Conservation (phyloP, 2,113 vertebrate species). For the Oxygymnocypris stewartii region DNA sequence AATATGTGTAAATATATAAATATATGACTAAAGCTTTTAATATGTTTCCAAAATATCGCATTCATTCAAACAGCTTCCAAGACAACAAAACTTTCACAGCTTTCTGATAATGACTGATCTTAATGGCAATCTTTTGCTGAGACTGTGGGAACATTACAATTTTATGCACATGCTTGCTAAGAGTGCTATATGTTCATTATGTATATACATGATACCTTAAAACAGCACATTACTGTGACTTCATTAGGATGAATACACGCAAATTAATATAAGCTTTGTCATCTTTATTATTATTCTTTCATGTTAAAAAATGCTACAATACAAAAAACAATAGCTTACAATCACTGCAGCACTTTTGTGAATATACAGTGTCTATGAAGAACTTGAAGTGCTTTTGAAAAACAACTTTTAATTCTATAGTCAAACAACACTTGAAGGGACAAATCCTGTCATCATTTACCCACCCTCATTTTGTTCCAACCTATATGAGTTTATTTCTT, state of each 20-base stretch:
- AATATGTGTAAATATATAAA: neutral
- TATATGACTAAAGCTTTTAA: neutral
- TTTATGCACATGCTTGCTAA: neutral
- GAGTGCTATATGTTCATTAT: neutral
- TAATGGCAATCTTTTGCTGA: neutral
- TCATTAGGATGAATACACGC: neutral
- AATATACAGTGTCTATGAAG: too few species aligned
- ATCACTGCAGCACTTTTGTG: too few species aligned
- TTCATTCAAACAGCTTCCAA: neutral
- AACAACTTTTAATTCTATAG: neutral
- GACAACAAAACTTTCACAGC: neutral
- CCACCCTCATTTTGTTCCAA: too few species aligned
- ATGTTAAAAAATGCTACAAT: neutral
- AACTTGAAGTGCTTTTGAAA: neutral
- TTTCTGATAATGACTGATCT: neutral
- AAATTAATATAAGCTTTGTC: neutral
- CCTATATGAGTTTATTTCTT: neutral
- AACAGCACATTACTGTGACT: neutral
- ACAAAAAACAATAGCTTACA: neutral
- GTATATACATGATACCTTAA: neutral
- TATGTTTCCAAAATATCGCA: neutral
- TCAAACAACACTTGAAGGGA: neutral
- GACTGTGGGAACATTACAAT: neutral
- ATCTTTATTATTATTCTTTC: neutral
- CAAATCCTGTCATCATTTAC: neutral